phyloP scores from a whole-genome alignment of 2,113 vertebrate genomes.

The Oreochromis tanganicae region DNA sequence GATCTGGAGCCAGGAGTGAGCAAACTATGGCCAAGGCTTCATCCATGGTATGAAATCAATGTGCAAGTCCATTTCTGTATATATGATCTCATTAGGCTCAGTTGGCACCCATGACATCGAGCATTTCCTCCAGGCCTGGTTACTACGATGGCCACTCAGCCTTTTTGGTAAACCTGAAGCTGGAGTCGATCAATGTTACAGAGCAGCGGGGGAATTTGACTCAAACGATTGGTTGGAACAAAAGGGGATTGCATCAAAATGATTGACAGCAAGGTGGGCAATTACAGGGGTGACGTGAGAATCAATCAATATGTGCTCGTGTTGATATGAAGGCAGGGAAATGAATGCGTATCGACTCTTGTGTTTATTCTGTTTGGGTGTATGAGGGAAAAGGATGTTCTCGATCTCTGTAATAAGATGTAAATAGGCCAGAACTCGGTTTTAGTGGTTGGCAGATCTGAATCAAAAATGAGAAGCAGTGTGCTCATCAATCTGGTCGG shows the following conservation, averaged over 20 bases:
- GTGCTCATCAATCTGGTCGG: slow-evolving; percentile 17
- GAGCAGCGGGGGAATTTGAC: neutral
- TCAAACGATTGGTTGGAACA: neutral
- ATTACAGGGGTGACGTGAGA: neutral
- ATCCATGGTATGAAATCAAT: slow-evolving; percentile 37
- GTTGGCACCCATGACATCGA: neutral
- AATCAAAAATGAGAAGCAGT: neutral
- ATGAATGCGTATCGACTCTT: neutral
- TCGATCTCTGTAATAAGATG: neutral
- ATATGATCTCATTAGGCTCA: slow-evolving; percentile 13
- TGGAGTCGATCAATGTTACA: slow-evolving; percentile 15
- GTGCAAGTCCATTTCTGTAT: neutral
- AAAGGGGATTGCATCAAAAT: neutral
- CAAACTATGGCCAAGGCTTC: neutral
- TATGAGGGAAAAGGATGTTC: neutral
- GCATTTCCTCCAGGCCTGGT: neutral
- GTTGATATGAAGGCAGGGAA: neutral
- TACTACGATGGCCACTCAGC: neutral
- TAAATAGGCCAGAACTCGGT: slow-evolving; percentile 1
- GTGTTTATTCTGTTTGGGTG: neutral
- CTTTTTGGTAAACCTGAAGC: neutral
- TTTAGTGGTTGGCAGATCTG: neutral
- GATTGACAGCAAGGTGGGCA: slow-evolving; percentile 8
- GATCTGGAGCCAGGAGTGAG: neutral
- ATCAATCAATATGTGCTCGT: neutral